A percentile compares a stretch with the other conserved stretches of the same genome.
Evolutionary conservation across 2,113 vertebrate genomes (phyloP).

Genomic region (Pholis gunnellus): DNA sequence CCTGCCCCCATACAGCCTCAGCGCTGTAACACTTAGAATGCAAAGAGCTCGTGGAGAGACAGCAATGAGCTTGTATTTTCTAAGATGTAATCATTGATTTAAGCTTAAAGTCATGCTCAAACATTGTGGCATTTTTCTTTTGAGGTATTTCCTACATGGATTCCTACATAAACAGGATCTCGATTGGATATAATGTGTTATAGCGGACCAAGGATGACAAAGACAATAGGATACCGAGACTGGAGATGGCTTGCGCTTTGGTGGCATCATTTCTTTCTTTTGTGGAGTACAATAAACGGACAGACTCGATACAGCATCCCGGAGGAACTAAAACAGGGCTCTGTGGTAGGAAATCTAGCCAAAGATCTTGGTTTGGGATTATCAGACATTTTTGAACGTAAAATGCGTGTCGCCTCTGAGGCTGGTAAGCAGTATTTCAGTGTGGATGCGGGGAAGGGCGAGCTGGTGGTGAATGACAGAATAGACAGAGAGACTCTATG

Average conservation of each 20-base stretch:
- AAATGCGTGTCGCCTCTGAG: constrained; percentile 83
- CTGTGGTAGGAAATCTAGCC: constrained; percentile 84
- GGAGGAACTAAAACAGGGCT: constrained; percentile 80
- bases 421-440: constrained; percentile 83
- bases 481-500: constrained; percentile 88
- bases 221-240: constrained; percentile 57
- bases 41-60: constrained; percentile 49
- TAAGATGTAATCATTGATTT: background rate
- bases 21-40: constrained; percentile 66
- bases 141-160: background rate
- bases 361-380: constrained; percentile 85
- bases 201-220: constrained; percentile 62
- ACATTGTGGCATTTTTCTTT: background rate
- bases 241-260: constrained; percentile 73
- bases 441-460: constrained; percentile 82
- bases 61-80: background rate
- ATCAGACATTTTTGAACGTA: constrained; percentile 80
- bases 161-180: background rate
- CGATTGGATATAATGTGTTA: constrained; percentile 5
- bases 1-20: constrained; percentile 69
- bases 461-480: constrained; percentile 82
- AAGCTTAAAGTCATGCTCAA: constrained; percentile 3
- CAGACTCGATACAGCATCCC: constrained; percentile 80
- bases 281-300: constrained; percentile 75
- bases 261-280: constrained; percentile 66